phyloP scores from a whole-genome alignment of 2,797 vertebrate genomes.

The Hypotaenidia okinawae region DNA sequence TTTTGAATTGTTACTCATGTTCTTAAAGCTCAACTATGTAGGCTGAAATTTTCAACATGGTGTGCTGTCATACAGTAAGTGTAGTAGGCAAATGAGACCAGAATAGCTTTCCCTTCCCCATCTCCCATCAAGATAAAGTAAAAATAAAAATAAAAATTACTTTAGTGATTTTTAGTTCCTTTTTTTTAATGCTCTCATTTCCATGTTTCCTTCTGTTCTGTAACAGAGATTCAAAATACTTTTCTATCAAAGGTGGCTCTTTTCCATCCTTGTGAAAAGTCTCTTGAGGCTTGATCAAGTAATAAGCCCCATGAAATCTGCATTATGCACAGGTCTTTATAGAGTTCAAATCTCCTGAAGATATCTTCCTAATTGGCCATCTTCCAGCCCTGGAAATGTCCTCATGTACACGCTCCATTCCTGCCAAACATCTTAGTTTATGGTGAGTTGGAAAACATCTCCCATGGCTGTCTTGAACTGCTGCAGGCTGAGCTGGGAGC shows the following conservation, averaged over 20 bases:
- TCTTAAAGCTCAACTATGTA: background rate
- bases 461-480: background rate
- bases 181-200: background rate
- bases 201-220: background rate
- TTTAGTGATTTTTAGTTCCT: background rate
- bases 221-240: background rate
- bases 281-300: background rate
- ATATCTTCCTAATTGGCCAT: background rate
- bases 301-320: background rate
- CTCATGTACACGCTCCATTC: background rate
- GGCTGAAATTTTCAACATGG: background rate
- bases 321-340: background rate
- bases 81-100: background rate
- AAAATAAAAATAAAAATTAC: background rate
- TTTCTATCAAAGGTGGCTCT: background rate
- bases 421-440: background rate
- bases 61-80: background rate
- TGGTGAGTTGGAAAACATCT: background rate
- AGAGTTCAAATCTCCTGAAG: background rate
- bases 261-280: background rate
- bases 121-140: background rate
- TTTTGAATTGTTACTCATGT: background rate
- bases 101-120: rapidly evolving
- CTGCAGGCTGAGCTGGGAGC: background rate
- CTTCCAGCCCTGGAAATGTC: background rate